A percentile compares a stretch with the other conserved stretches of the same genome.
Conservation (phyloP, 2,797 vertebrate genomes). For the Rhinella marina region DNA sequence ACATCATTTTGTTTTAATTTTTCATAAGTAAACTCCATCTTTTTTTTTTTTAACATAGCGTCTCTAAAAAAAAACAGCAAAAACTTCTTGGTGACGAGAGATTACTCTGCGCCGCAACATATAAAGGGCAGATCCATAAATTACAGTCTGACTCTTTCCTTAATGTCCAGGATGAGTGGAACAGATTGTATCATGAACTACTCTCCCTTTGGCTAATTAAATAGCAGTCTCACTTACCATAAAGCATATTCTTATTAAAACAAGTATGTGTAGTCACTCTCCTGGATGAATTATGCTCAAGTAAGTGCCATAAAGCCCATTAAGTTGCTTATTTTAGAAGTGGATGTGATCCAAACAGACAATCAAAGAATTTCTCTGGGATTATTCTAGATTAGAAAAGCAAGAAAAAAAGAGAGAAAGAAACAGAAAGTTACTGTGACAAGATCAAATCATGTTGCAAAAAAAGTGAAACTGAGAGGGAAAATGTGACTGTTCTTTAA, state of each 20-base stretch:
- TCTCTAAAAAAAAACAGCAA: conserved; percentile 46
- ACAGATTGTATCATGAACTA: conserved; percentile 81
- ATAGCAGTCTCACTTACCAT: conserved; percentile 88
- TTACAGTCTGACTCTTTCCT: conserved; percentile 79
- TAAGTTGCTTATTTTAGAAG: conserved; percentile 89
- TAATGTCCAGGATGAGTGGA: conserved; percentile 84
- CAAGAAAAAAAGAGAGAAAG: conserved; percentile 72
- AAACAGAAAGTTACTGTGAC: too few relatives aligned
- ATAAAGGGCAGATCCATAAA: conserved; percentile 77
- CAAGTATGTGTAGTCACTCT: conserved; percentile 89
- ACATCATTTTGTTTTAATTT: conserved; percentile 68
- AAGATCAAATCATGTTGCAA: too few relatives aligned
- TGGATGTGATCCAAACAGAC: conserved; percentile 96
- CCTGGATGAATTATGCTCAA: conserved; percentile 91
- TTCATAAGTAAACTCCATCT: conserved; percentile 66
- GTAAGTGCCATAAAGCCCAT: conserved; percentile 95
- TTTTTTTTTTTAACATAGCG: conserved; percentile 66
- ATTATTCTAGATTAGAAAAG: conserved; percentile 98
- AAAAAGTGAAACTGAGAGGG: too few relatives aligned
- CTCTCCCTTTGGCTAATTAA: conserved; percentile 92
- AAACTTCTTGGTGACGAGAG: conserved; percentile 71
- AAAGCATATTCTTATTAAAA: conserved; percentile 95
- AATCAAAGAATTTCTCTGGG: conserved; percentile 98
- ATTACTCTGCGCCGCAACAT: conserved; percentile 74
- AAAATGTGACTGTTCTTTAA: too few relatives aligned